A percentile compares a stretch with the other conserved stretches of the same genome.
phyloP scores from a whole-genome alignment of 2,888 invertebrate species.

The Deroplatys truncata region DNA sequence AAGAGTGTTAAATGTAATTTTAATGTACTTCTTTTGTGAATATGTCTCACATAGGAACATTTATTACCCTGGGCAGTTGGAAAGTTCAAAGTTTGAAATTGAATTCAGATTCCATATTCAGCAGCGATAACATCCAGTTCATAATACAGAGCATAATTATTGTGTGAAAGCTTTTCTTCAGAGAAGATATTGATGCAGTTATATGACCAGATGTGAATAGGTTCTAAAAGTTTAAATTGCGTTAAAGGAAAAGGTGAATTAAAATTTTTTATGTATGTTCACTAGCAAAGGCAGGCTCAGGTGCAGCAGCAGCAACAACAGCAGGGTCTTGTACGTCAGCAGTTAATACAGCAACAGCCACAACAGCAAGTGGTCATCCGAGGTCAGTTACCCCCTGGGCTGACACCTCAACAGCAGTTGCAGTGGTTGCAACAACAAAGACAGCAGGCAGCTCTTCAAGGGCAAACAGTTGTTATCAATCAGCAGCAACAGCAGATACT shows the following conservation, averaged over 20 bases:
- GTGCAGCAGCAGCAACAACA: conserved; percentile 17
- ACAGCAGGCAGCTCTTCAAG: conserved; percentile 13
- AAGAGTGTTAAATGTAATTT: too few species aligned
- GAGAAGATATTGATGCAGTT: too few species aligned
- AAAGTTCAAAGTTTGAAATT: too few species aligned
- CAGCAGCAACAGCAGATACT: conserved; percentile 23
- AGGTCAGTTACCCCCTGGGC: conserved; percentile 62
- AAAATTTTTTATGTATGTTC: background rate
- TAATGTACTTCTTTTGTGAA: too few species aligned
- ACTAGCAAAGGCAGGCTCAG: conserved; percentile 25
- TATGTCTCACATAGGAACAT: too few species aligned
- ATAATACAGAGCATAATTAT: too few species aligned
- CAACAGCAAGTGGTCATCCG: conserved; percentile 51
- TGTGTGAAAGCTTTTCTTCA: too few species aligned
- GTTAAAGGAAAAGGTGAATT: background rate
- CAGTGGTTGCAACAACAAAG: conserved; percentile 31
- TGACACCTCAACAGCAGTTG: conserved; percentile 59
- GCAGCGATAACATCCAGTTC: too few species aligned
- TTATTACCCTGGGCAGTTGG: too few species aligned
- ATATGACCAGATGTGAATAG: too few species aligned
- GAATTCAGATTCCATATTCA: too few species aligned
- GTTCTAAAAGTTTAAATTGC: too few species aligned
- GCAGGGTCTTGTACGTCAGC: conserved; percentile 7
- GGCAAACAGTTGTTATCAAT: conserved; percentile 15
- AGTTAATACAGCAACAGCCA: conserved; percentile 10